Conservation (phyloP, 2,113 vertebrate species). For the Acrocephalus arundinaceus region DNA sequence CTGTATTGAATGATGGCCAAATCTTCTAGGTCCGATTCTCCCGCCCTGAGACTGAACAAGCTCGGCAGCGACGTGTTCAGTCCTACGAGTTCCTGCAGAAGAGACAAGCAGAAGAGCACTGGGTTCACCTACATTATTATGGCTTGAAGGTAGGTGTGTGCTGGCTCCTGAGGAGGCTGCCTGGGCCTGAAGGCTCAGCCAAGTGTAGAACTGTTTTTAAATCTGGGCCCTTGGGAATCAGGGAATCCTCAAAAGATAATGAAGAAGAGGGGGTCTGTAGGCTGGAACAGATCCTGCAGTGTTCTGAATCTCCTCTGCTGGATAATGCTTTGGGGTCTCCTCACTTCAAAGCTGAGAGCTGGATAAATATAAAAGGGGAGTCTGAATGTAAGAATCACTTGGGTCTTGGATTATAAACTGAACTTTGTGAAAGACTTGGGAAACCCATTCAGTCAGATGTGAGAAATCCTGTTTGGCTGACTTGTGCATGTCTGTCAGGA, state of each 20-base stretch:
- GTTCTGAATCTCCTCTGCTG: neutral
- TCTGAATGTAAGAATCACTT: neutral
- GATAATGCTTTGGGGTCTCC: neutral
- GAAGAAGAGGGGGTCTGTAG: neutral
- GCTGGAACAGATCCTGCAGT: neutral
- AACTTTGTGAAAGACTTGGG: neutral
- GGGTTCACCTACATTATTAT: conserved; percentile 90
- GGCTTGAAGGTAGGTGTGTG: conserved; percentile 78
- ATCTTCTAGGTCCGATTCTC: conserved; percentile 89
- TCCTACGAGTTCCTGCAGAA: conserved; percentile 97
- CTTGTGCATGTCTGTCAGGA: neutral
- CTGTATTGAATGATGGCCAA: neutral
- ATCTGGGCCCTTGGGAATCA: neutral
- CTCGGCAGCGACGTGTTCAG: conserved; percentile 90
- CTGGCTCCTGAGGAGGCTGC: neutral
- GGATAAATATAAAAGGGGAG: accelerated
- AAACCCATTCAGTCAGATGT: neutral
- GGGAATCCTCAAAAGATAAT: neutral
- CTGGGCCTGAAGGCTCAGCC: neutral
- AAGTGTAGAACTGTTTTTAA: neutral
- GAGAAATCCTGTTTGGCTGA: neutral
- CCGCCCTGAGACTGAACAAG: conserved; percentile 92
- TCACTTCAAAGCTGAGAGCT: neutral
- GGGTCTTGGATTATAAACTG: neutral
- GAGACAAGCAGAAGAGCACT: conserved; percentile 95